These are phyloP conservation scores for Lerista edwardsae DNA, from an alignment of 2,797 vertebrate species.

Conservation along the genomic window DNA sequence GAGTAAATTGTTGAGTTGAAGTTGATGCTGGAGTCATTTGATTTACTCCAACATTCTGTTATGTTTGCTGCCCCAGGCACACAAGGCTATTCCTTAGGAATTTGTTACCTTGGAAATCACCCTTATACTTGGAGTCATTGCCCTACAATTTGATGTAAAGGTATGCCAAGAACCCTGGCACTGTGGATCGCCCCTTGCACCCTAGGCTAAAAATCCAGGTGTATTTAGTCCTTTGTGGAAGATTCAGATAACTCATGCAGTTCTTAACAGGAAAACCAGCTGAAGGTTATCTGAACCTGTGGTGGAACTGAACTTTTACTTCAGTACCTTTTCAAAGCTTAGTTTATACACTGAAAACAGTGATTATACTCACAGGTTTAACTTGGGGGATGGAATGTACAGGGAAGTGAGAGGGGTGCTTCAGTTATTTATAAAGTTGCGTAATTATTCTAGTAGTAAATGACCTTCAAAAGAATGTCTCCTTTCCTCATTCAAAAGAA, in stretches of 20 bases:
- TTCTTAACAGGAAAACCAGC: neutral
- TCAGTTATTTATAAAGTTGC: too few species aligned
- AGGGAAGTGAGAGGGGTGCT: neutral
- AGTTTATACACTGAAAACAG: neutral
- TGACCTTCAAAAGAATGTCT: too few species aligned
- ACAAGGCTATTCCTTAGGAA: too few species aligned
- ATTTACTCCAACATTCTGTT: too few species aligned
- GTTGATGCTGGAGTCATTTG: too few species aligned
- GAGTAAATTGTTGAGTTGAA: too few species aligned
- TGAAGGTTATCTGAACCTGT: neutral
- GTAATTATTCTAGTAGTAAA: too few species aligned
- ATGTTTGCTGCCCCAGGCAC: too few species aligned
- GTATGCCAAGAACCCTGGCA: too few species aligned
- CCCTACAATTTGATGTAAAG: neutral
- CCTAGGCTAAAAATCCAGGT: neutral
- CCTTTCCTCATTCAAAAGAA: too few species aligned
- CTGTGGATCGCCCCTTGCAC: neutral
- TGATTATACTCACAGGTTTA: neutral
- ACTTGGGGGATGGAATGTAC: neutral
- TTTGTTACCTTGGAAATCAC: too few species aligned
- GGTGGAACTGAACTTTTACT: too few species aligned
- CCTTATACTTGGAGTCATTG: neutral
- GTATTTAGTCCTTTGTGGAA: neutral
- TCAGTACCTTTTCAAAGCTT: neutral
- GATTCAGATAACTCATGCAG: neutral